Conservation (phyloP, 2,113 vertebrate genomes). For the Scatophagus argus region DNA sequence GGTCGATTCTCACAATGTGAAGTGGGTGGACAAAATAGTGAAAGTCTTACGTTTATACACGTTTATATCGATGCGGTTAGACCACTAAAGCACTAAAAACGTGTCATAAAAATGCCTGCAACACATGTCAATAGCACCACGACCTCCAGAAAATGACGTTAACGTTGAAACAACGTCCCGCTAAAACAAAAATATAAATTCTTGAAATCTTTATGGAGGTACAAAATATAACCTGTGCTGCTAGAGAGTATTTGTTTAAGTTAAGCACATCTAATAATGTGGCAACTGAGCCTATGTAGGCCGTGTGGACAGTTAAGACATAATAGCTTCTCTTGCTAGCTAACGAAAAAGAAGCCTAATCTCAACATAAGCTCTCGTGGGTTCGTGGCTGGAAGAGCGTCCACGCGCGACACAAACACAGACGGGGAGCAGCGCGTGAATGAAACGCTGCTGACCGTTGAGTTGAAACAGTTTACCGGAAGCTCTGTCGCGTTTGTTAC, state of each 20-base stretch:
- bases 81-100: background rate
- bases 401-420: background rate
- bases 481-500: conserved; percentile 1
- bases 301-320: conserved; percentile 11
- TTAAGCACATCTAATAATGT: background rate
- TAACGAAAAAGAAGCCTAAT: conserved; percentile 7
- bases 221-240: too few relatives aligned
- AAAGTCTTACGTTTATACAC: background rate
- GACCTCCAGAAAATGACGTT: background rate
- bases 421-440: background rate
- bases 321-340: conserved; percentile 56
- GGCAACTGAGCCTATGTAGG: background rate
- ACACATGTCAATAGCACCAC: background rate
- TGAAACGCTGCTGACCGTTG: background rate
- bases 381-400: background rate
- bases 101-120: background rate
- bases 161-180: background rate
- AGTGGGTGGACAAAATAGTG: too few relatives aligned
- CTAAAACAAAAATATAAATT: background rate
- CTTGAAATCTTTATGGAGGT: too few relatives aligned
- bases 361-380: conserved; percentile 1
- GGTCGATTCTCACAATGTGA: background rate
- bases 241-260: background rate
- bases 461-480: background rate
- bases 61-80: background rate